Conservation (phyloP, 1,140 invertebrate genomes). For the Drosophila tsacasi region DNA sequence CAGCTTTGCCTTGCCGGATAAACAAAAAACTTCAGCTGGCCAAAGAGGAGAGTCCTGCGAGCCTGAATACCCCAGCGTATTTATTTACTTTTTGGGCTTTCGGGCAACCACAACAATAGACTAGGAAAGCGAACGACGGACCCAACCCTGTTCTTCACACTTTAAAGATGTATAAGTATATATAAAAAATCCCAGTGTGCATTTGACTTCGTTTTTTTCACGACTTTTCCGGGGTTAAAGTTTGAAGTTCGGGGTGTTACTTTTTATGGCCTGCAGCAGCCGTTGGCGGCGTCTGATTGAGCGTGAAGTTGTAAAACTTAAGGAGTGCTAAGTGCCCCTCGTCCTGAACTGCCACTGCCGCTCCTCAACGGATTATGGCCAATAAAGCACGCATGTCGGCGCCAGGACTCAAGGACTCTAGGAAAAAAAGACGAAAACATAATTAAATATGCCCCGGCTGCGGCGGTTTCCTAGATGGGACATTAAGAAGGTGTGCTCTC, state of each 20-base stretch:
- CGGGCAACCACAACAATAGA: slow-evolving; percentile 35
- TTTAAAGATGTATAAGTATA: slow-evolving; percentile 26
- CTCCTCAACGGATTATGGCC: slow-evolving; percentile 57
- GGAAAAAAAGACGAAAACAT: slow-evolving; percentile 24
- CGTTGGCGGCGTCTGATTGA: slow-evolving; percentile 59
- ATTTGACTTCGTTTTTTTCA: slow-evolving; percentile 14
- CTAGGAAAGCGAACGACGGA: no score
- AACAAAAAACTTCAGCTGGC: slow-evolving; percentile 34
- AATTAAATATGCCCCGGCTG: slow-evolving; percentile 60
- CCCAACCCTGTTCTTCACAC: slow-evolving; percentile 22
- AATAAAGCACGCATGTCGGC: slow-evolving; percentile 64
- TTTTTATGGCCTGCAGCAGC: slow-evolving; percentile 55
- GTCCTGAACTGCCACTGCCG: slow-evolving; percentile 3
- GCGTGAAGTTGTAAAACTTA: slow-evolving; percentile 83
- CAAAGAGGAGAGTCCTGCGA: slow-evolving; percentile 19
- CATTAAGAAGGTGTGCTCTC: slow-evolving; percentile 36
- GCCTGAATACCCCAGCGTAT: slow-evolving; percentile 36
- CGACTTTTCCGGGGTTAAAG: slow-evolving; percentile 54
- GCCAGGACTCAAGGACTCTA: slow-evolving; percentile 7
- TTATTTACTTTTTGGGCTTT: slow-evolving; percentile 37
- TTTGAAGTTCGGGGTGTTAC: slow-evolving; percentile 64
- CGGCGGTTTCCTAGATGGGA: slow-evolving; percentile 4
- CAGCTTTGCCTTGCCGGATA: slow-evolving; percentile 20
- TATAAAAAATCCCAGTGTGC: slow-evolving; percentile 21
- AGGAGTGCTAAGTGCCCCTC: slow-evolving; percentile 76